Base-by-base conservation (phyloP, 2,113 vertebrate genomes). In the Sarotherodon lohbergeri region DNA sequence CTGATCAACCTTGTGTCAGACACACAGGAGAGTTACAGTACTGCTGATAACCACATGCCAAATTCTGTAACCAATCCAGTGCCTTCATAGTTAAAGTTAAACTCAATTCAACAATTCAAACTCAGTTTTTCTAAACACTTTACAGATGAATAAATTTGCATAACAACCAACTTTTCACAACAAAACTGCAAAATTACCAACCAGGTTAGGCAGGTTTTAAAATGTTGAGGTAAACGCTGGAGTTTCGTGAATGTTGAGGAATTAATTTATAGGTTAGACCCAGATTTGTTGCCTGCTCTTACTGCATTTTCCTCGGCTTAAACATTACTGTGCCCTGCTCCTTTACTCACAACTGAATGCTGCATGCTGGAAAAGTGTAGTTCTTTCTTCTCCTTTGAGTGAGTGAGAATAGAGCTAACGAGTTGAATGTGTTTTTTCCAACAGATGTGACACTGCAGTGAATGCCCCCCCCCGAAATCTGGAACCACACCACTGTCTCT, bases 1-100 rank as follows among this genome's bases (percentile, higher is more conserved):
- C 95, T 99, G 98, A 86, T 99, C 98, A 4, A 96, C 95, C 98
- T 99, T 29, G 6, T 1, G 11, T 27, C 19, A 82, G 6, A 83
- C 43, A 78, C 2, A 66, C 9, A 54, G 5, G 24, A 80, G 16
- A 66, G 22, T 68, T 43, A 71, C 12, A 12, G 2, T 2, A n/a
- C 4, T 19, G 41, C 68, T 59, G 13, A 73, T 17, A 73, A 73
- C 39, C 13, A 46, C 13, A 46, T 24, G 11, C 22, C 13, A 50
- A 8, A 50, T 78, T 19, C 22, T 48, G 41, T 76, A 29, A 48
- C 9, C 68, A 73, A 17, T 2, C 41, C 22, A 76, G 41, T 48
- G 14, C 41, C 41, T 48, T 73, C 68, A 48, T 48, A 29, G 14
- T 71, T 68, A 68, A 68, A 39, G 13, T 43, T 46, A 46, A 13